Base-by-base conservation (phyloP, 2,888 invertebrate genomes). In the Argyresthia goedartella region DNA sequence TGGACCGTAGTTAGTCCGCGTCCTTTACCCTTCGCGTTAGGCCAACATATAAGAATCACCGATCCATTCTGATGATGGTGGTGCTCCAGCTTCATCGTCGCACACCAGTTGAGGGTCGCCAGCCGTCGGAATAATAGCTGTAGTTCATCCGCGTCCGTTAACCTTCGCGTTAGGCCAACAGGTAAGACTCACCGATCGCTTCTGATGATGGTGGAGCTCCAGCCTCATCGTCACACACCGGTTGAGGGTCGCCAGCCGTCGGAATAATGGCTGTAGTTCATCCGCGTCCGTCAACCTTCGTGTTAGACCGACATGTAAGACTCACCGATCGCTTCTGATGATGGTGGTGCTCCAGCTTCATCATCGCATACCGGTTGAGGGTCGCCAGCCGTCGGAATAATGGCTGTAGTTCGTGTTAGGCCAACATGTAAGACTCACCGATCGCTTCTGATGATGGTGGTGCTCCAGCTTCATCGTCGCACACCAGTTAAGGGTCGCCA, bases 71-170 rank as follows among this genome's bases (percentile, higher is more conserved):
- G 87, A 72, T 89, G 89, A 59, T 90, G 89, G 53, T 89, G 88
- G 56, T 89, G 90, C 60, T 95, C 95, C 60, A 95, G 87, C 79
- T 94, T 93, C 92, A 97, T 94, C 69, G 91, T 93, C 69, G 96
- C 96, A 75, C 96, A 96, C 67, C 94, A 90, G 89, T 98, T 98
- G 62, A 98, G 90, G 2, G 95, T 93, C 56, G 95, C 93, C 57
- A 98, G 89, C 55, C 97, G 89, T 64, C 97, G 89, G 88, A 95
- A 97, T 58, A 98, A 89, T 8, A 97, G 96, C 81, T 96, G 94
- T 56, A 98, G 82, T 8, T 94, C 90, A 60, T 87, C 91, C 56
- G 93, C 95, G 77, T 96, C 97, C n/a, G n/a, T n/a, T n/a, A n/a
- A n/a, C n/a, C n/a, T n/a, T n/a, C n/a, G n/a, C n/a, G n/a, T n/a